Percentiles rank a stretch among this genome's conserved stretches.
Conservation (phyloP, 2,888 invertebrate genomes). For the Balanococcus diminutus region DNA sequence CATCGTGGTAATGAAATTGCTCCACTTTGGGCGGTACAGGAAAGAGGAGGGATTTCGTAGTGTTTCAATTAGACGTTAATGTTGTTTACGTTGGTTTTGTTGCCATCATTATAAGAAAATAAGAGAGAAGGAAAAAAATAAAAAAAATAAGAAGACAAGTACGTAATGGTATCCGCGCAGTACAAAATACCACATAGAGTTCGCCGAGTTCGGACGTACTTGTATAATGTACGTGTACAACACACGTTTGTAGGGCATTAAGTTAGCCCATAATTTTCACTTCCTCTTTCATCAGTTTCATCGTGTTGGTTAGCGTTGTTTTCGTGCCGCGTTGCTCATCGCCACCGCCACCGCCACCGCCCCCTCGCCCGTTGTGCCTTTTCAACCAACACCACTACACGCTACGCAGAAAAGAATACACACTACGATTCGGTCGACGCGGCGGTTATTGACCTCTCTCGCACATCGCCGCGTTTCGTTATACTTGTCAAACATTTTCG, state of each 20-base stretch:
- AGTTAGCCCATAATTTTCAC: constrained; percentile 24
- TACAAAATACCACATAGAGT: too few relatives aligned
- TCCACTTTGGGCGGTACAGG: neutral
- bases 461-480: neutral
- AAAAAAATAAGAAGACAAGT: neutral
- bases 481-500: neutral
- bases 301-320: neutral
- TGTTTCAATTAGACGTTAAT: neutral
- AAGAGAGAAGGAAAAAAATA: neutral
- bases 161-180: neutral
- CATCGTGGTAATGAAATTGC: neutral
- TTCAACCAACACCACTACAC: neutral
- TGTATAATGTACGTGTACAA: neutral
- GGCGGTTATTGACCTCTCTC: constrained; percentile 13
- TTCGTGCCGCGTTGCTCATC: neutral
- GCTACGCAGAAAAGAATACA: neutral
- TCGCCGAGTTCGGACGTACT: too few relatives aligned
- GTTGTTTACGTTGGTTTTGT: neutral
- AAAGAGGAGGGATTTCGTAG: neutral
- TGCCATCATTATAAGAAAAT: neutral
- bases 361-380: neutral
- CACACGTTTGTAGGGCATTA: constrained; percentile 23
- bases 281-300: constrained; percentile 17
- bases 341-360: neutral
- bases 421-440: neutral